Conservation (phyloP, 2,113 vertebrate species). For the Dipodomys merriami region DNA sequence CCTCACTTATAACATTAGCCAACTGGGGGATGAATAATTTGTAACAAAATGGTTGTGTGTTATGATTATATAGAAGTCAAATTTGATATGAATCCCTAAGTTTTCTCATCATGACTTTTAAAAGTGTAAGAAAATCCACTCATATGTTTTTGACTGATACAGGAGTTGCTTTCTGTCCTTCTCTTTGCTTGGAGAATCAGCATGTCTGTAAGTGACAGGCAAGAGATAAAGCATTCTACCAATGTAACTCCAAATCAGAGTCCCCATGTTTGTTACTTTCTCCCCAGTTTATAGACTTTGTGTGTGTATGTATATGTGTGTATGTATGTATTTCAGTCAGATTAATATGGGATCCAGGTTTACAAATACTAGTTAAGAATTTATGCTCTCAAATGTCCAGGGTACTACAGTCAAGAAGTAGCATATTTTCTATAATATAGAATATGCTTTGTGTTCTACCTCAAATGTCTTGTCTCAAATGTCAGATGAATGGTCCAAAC, state of each 20-base stretch:
- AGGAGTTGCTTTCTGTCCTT: neutral
- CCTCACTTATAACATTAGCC: neutral
- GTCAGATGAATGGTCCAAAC: neutral
- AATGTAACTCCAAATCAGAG: neutral
- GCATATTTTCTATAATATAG: neutral
- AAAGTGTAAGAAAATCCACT: neutral
- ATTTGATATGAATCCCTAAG: neutral
- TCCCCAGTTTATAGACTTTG: neutral
- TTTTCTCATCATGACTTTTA: neutral
- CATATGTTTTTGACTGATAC: neutral
- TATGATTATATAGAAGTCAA: neutral
- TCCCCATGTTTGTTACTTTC: neutral
- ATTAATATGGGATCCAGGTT: neutral
- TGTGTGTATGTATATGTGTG: neutral
- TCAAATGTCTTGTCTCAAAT: neutral
- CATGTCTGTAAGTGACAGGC: too few species aligned
- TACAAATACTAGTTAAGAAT: neutral
- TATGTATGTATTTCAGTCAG: neutral
- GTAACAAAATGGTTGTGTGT: neutral
- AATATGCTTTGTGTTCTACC: conserved; percentile 16
- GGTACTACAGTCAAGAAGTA: neutral
- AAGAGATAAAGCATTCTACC: neutral
- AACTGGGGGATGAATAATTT: neutral
- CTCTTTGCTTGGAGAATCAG: neutral
- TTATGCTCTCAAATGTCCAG: neutral